Percentiles rank a stretch among this genome's conserved stretches.
Conservation (phyloP, 1,140 invertebrate species). For the Latrodectus geometricus region DNA sequence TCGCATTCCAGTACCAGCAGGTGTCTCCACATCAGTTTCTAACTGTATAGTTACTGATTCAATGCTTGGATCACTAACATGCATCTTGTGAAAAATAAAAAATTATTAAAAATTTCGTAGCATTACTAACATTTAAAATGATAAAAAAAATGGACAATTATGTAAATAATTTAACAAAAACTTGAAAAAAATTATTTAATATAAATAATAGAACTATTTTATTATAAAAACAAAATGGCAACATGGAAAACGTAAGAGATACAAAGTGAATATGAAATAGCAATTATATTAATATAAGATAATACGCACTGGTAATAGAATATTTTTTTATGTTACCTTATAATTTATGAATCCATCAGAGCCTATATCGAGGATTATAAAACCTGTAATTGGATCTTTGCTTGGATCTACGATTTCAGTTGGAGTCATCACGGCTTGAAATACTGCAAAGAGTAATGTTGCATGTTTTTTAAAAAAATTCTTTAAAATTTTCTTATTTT, state of each 20-base stretch:
- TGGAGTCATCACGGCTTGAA: constrained; percentile 59
- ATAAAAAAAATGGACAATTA: background rate
- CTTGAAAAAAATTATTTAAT: background rate
- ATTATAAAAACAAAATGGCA: background rate
- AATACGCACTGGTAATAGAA: background rate
- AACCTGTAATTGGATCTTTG: constrained; percentile 50
- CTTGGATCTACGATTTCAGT: background rate
- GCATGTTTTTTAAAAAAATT: no score
- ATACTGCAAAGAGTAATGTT: constrained; percentile 45
- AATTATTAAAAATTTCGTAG: background rate
- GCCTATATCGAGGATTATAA: constrained; percentile 53
- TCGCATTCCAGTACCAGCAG: constrained; percentile 20
- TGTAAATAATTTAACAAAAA: background rate
- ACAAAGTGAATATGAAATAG: background rate
- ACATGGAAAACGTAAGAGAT: background rate
- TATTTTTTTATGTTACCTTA: constrained; percentile 27
- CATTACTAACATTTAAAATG: background rate
- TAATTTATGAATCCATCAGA: constrained; percentile 57
- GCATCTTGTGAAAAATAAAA: constrained; percentile 9
- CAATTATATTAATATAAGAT: background rate
- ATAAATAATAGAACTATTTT: background rate
- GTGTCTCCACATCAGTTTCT: constrained; percentile 47
- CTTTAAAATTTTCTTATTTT: no score
- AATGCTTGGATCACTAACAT: constrained; percentile 36
- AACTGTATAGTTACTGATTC: constrained; percentile 12